phyloP scores from a whole-genome alignment of 2,113 vertebrate species.

The Pristiophorus japonicus region DNA sequence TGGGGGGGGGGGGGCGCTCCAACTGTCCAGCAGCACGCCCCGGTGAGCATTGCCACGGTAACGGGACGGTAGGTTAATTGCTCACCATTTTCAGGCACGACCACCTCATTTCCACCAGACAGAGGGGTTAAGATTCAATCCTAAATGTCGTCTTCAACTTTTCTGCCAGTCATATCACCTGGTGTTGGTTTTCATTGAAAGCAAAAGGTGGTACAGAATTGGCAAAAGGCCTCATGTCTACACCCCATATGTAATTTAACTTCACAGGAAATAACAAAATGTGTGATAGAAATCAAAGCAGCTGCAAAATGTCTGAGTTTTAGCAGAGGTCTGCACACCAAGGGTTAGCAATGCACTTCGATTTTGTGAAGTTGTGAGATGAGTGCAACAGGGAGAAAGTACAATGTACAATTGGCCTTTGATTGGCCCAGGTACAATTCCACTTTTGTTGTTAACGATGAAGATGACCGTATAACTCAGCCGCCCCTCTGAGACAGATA shows the following conservation, averaged over 20 bases:
- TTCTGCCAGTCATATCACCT: background rate
- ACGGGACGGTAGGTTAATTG: background rate
- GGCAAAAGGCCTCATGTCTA: background rate
- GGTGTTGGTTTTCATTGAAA: background rate
- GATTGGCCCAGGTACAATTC: background rate
- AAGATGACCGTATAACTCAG: background rate
- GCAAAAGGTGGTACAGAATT: background rate
- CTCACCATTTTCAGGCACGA: background rate
- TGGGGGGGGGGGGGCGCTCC: background rate
- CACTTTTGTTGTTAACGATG: background rate
- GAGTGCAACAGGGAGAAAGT: background rate
- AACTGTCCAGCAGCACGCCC: background rate
- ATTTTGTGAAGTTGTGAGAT: background rate
- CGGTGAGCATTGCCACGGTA: background rate
- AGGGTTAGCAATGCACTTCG: background rate
- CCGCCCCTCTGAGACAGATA: background rate
- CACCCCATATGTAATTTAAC: background rate
- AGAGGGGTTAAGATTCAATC: background rate
- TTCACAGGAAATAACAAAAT: background rate
- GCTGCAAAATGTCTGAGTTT: background rate
- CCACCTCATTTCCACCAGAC: background rate
- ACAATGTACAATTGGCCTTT: background rate
- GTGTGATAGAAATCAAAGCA: background rate
- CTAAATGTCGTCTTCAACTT: background rate
- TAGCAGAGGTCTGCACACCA: background rate